Evolutionary conservation across 2,113 vertebrate species (phyloP).

Genomic region (Dryoscopus gambensis): DNA sequence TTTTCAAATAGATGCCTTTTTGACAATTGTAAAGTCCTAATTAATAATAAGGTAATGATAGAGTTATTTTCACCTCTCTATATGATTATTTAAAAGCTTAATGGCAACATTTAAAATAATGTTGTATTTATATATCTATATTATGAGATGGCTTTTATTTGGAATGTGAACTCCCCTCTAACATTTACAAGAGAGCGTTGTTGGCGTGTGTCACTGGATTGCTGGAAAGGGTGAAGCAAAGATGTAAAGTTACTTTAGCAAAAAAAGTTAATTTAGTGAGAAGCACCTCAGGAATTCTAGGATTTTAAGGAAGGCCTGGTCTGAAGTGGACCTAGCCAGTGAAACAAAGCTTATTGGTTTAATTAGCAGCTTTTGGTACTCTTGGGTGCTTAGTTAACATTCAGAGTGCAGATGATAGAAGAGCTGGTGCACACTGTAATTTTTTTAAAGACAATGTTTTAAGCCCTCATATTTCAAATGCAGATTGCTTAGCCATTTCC

Average conservation of each 20-base stretch:
- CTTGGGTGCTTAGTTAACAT: conserved; percentile 22
- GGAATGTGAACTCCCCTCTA: not conserved
- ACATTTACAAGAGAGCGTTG: not conserved
- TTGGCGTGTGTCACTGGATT: not conserved
- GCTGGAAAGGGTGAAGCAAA: not conserved
- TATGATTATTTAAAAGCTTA: not conserved
- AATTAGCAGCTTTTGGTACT: not conserved
- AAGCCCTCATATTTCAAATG: conserved; percentile 56
- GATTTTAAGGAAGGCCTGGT: not conserved
- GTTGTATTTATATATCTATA: not conserved
- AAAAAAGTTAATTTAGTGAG: not conserved
- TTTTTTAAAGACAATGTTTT: conserved; percentile 44
- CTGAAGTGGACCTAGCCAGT: not conserved
- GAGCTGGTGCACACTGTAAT: conserved; percentile 13
- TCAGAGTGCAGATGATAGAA: conserved; percentile 3
- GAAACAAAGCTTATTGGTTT: not conserved
- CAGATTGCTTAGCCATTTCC: conserved; percentile 57
- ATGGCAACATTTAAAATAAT: not conserved
- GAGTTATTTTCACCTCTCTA: not conserved
- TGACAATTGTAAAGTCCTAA: not conserved
- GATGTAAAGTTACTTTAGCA: not conserved
- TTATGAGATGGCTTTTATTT: not conserved
- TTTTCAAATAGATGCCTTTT: not conserved
- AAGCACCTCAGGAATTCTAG: not conserved
- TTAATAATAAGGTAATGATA: not conserved